phyloP scores from a whole-genome alignment of 2,797 vertebrate genomes.

The Myotis findleyi region DNA sequence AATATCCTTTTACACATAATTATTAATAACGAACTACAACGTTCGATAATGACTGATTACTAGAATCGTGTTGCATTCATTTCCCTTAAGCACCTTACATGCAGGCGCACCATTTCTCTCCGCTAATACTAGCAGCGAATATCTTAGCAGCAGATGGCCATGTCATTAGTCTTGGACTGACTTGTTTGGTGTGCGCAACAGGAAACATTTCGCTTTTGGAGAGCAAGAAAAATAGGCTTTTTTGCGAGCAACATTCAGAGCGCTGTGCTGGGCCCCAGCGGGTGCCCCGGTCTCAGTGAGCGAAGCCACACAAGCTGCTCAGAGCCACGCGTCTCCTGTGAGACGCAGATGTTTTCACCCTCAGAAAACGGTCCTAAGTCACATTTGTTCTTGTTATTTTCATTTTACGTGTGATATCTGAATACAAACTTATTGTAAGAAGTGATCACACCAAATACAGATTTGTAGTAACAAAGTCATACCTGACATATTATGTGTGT shows the following conservation, averaged over 20 bases:
- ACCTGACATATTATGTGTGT: not conserved
- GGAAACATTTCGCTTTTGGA: too few relatives aligned
- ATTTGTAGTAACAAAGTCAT: not conserved
- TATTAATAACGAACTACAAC: too few relatives aligned
- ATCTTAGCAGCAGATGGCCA: too few relatives aligned
- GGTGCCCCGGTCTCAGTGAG: accelerated
- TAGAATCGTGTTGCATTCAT: too few relatives aligned
- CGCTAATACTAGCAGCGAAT: too few relatives aligned
- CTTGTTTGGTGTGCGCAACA: too few relatives aligned
- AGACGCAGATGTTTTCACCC: not conserved
- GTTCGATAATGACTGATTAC: too few relatives aligned
- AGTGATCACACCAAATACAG: not conserved
- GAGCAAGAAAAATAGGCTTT: too few relatives aligned
- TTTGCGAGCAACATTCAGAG: not conserved
- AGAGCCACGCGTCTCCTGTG: not conserved
- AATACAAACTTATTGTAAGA: not conserved
- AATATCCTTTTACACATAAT: too few relatives aligned
- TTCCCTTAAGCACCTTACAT: too few relatives aligned
- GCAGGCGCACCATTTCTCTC: too few relatives aligned
- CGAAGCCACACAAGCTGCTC: not conserved
- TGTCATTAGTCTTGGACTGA: too few relatives aligned
- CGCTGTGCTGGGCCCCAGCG: not conserved
- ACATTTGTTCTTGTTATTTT: not conserved
- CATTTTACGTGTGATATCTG: not conserved
- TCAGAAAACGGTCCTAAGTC: not conserved